Conservation (phyloP, 2,113 vertebrate species). For the Pitta sordida region DNA sequence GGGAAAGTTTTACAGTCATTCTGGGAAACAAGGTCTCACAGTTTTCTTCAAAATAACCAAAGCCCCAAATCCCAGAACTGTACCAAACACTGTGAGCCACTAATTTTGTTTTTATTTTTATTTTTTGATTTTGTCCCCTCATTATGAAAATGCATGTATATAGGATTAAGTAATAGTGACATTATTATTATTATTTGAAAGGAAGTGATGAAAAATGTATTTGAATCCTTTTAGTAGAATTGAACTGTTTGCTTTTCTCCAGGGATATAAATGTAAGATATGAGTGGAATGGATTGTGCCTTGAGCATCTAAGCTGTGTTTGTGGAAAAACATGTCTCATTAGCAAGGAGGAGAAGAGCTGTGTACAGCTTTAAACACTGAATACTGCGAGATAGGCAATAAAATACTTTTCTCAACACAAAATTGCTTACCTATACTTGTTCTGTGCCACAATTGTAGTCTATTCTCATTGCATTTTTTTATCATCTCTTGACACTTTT, state of each 20-base stretch:
- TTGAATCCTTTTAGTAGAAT: neutral
- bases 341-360: neutral
- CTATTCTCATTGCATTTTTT: neutral
- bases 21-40: neutral
- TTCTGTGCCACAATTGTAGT: neutral
- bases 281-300: neutral
- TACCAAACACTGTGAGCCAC: slow-evolving; percentile 6
- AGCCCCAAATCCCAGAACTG: neutral
- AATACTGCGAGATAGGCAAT: neutral
- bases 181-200: neutral
- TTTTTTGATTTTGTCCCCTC: neutral
- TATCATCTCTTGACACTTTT: neutral
- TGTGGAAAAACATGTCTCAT: neutral
- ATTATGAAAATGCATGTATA: neutral
- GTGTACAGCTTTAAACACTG: neutral
- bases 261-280: neutral
- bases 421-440: neutral
- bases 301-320: neutral
- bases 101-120: neutral
- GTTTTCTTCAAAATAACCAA: slow-evolving; percentile 1
- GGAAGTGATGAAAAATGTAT: neutral
- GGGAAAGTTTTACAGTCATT: neutral
- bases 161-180: neutral
- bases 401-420: neutral
- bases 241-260: slow-evolving; percentile 3